These are phyloP conservation scores for Pristionchus exspectatus DNA, from an alignment of 2,888 invertebrate genomes.

Conservation along the genomic window DNA sequence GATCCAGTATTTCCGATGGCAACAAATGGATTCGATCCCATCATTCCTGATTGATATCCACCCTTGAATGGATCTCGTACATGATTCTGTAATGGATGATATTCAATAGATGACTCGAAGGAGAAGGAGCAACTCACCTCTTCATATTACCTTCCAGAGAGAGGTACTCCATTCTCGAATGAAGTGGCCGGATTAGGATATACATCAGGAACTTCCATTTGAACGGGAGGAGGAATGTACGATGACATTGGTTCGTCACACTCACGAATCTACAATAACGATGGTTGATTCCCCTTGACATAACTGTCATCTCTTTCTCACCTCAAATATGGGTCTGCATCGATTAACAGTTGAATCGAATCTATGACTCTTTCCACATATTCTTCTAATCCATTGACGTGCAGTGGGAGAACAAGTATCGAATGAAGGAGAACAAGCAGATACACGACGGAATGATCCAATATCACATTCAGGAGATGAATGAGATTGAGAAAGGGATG, in stretches of 20 bases:
- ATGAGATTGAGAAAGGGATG: not conserved
- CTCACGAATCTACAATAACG: constrained; percentile 24
- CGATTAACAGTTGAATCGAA: constrained; percentile 3
- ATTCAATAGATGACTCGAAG: not conserved
- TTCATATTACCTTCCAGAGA: constrained; percentile 21
- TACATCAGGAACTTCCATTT: not conserved
- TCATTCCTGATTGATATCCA: not conserved
- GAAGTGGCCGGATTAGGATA: constrained; percentile 33
- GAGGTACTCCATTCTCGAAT: not conserved
- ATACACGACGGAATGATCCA: constrained; percentile 16
- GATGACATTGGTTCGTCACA: constrained; percentile 51
- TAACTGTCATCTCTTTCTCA: not conserved
- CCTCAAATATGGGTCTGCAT: constrained; percentile 47
- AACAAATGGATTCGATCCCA: constrained; percentile 44
- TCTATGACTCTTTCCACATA: constrained; percentile 46
- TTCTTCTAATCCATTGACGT: constrained; percentile 12
- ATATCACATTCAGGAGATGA: constrained; percentile 21
- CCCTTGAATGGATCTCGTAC: constrained; percentile 39
- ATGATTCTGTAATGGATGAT: not conserved
- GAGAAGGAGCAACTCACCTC: not conserved
- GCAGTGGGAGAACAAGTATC: constrained; percentile 44
- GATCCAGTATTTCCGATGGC: constrained; percentile 17
- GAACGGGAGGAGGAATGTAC: constrained; percentile 41
- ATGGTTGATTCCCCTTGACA: not conserved
- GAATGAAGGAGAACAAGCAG: constrained; percentile 34